phyloP scores from a whole-genome alignment of 2,888 invertebrate species.

The Bombyx huttoni region DNA sequence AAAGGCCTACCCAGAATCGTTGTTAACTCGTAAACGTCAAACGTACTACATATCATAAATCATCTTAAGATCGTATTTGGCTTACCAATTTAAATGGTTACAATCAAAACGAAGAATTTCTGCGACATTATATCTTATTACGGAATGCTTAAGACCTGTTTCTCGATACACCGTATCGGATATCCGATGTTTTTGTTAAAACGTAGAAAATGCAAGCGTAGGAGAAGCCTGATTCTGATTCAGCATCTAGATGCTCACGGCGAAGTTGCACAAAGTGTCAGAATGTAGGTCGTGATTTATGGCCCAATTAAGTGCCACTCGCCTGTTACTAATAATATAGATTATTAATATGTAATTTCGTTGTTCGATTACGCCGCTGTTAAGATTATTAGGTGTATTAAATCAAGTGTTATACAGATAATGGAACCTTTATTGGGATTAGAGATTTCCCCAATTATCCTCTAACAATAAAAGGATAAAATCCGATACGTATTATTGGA shows the following conservation, averaged over 20 bases:
- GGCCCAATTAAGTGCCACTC: slow-evolving; percentile 53
- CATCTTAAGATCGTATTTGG: slow-evolving; percentile 67
- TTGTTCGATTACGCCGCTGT: slow-evolving; percentile 11
- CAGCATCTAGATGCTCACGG: slow-evolving; percentile 52
- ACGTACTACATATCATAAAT: slow-evolving; percentile 66
- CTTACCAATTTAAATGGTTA: slow-evolving; percentile 39
- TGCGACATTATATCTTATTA: slow-evolving; percentile 16
- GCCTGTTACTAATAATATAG: slow-evolving; percentile 31
- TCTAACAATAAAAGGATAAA: slow-evolving; percentile 3
- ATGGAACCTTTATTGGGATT: slow-evolving; percentile 8
- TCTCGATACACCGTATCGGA: background rate
- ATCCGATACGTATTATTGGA: background rate
- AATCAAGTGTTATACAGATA: slow-evolving; percentile 11
- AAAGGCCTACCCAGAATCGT: slow-evolving; percentile 57
- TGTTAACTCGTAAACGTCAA: slow-evolving; percentile 69
- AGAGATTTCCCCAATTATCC: slow-evolving; percentile 6
- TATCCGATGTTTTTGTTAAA: slow-evolving; percentile 20
- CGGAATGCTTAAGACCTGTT: slow-evolving; percentile 9
- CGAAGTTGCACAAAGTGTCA: slow-evolving; percentile 39
- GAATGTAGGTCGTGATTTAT: slow-evolving; percentile 53
- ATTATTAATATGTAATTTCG: slow-evolving; percentile 29
- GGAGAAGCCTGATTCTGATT: slow-evolving; percentile 52
- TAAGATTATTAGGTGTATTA: slow-evolving; percentile 9
- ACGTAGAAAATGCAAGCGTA: slow-evolving; percentile 41
- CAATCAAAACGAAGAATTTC: slow-evolving; percentile 18